phyloP scores from a whole-genome alignment of 2,888 invertebrate genomes.

The Gnatocerus cornutus region DNA sequence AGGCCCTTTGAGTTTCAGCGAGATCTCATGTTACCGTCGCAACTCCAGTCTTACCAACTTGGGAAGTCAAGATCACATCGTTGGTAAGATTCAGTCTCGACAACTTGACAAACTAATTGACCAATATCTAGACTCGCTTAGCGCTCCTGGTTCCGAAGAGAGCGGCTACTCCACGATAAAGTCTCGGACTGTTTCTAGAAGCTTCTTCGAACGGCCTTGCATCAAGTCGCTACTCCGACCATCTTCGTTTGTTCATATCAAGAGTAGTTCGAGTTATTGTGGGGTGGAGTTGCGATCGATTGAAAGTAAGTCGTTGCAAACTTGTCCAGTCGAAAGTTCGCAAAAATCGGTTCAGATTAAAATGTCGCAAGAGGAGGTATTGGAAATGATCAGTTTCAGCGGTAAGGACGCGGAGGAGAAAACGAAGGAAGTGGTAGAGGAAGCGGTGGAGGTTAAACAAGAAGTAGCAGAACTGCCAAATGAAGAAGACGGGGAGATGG shows the following conservation, averaged over 20 bases:
- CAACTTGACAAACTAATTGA: conserved; percentile 23
- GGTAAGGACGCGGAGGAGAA: conserved; percentile 8
- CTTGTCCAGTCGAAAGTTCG: conserved; percentile 20
- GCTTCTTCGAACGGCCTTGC: conserved; percentile 58
- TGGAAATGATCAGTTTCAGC: conserved; percentile 23
- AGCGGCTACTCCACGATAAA: conserved; percentile 59
- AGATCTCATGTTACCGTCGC: conserved; percentile 18
- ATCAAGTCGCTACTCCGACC: conserved; percentile 58
- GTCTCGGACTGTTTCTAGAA: conserved; percentile 52
- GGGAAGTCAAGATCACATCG: conserved; percentile 26
- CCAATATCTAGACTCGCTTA: conserved; percentile 41
- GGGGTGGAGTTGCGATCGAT: conserved; percentile 27
- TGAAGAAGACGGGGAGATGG: too few relatives aligned
- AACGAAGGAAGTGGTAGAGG: neutral
- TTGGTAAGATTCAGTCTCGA: conserved; percentile 25
- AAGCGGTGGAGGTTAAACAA: neutral
- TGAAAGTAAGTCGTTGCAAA: conserved; percentile 42
- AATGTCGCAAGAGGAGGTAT: conserved; percentile 31
- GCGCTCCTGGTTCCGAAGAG: conserved; percentile 54
- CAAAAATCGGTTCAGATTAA: conserved; percentile 39
- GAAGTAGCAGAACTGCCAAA: neutral
- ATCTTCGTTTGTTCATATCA: conserved; percentile 17
- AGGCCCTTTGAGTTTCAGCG: conserved; percentile 14
- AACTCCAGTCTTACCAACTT: neutral
- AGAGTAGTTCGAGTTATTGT: neutral